Evolutionary conservation across 2,113 vertebrate species (phyloP).

Genomic region (Hoplias malabaricus): DNA sequence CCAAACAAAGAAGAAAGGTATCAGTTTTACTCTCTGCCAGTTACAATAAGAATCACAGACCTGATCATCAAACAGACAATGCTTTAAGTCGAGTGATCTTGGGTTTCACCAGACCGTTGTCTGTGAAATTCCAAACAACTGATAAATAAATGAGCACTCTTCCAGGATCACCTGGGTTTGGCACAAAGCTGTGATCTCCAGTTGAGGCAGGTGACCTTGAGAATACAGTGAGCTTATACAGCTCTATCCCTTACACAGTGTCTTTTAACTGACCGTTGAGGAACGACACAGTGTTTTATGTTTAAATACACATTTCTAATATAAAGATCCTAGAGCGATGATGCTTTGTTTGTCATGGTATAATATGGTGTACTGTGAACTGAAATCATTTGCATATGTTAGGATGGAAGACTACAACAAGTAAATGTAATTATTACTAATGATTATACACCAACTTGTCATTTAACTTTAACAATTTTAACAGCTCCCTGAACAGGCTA

Average conservation of each 20-base stretch:
- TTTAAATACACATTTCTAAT: neutral
- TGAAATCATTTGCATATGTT: no score
- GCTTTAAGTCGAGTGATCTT: neutral
- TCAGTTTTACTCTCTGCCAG: neutral
- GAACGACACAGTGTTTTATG: neutral
- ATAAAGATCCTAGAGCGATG: neutral
- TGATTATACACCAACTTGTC: no score
- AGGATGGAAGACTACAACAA: no score
- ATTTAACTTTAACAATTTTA: no score
- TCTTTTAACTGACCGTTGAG: neutral
- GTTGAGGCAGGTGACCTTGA: slow-evolving; percentile 35
- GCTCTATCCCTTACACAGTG: neutral
- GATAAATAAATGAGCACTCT: slow-evolving; percentile 20
- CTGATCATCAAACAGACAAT: neutral
- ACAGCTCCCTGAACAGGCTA: no score
- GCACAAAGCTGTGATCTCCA: slow-evolving; percentile 5
- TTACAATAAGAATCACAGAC: neutral
- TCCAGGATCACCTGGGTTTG: slow-evolving; percentile 30
- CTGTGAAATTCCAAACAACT: slow-evolving; percentile 1
- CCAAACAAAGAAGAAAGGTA: no score
- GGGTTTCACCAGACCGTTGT: slow-evolving; percentile 1
- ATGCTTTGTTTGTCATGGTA: neutral
- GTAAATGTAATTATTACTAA: no score
- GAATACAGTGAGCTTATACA: neutral
- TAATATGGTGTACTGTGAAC: neutral